These are phyloP conservation scores for Jaculus jaculus DNA, from an alignment of 2,113 vertebrate species.

Conservation along the genomic window DNA sequence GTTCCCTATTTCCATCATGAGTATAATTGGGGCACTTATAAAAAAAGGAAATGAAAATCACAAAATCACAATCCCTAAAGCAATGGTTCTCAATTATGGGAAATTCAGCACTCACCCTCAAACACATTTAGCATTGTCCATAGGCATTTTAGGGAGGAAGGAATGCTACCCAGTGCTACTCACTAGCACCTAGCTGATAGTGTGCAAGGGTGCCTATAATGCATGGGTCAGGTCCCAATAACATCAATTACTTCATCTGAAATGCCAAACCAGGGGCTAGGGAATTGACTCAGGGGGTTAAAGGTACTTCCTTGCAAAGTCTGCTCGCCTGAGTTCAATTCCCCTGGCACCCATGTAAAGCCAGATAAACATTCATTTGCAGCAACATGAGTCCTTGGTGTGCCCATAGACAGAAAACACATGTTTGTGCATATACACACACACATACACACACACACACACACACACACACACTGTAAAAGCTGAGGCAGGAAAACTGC, in stretches of 20 bases:
- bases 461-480: too few species aligned
- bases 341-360: too few species aligned
- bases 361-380: too few species aligned
- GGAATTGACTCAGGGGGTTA: too few species aligned
- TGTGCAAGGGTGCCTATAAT: not conserved
- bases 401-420: too few species aligned
- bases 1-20: not conserved
- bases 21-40: not conserved
- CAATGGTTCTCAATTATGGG: not conserved
- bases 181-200: not conserved
- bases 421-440: too few species aligned
- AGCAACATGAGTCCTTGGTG: too few species aligned
- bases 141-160: not conserved
- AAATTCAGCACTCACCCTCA: not conserved
- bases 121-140: not conserved
- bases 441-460: too few species aligned
- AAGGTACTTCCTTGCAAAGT: too few species aligned
- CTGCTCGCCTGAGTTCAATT: too few species aligned
- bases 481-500: too few species aligned
- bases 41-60: not conserved
- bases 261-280: not conserved
- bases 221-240: not conserved
- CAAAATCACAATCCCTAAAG: not conserved
- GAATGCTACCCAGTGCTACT: not conserved
- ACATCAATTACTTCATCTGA: not conserved